These are phyloP conservation scores for Ramazzottius varieornatus DNA, from an alignment of 2,888 invertebrate species.

Conservation along the genomic window DNA sequence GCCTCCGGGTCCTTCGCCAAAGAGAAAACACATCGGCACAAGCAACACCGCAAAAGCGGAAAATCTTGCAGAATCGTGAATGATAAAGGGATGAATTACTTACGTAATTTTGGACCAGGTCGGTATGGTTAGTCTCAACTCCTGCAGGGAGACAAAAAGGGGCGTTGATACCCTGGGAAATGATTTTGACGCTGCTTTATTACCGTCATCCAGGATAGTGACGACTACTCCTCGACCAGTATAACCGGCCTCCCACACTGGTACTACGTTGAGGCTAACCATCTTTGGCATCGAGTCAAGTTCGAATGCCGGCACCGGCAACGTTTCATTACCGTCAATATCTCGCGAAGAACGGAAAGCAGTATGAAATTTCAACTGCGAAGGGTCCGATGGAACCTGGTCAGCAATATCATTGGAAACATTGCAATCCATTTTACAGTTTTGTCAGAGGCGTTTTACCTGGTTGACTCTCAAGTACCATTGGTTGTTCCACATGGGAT, in stretches of 20 bases:
- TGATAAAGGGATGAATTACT: slow-evolving; percentile 9
- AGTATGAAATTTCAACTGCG: too few relatives aligned
- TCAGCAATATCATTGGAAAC: too few relatives aligned
- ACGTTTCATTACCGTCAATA: too few relatives aligned
- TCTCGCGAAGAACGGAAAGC: too few relatives aligned
- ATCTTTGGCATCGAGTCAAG: too few relatives aligned
- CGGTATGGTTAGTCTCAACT: slow-evolving; percentile 22
- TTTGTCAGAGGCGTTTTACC: not conserved
- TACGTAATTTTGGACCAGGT: slow-evolving; percentile 22
- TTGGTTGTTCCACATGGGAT: not conserved
- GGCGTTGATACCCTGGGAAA: not conserved
- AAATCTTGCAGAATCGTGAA: not conserved
- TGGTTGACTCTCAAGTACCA: not conserved
- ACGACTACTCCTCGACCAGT: slow-evolving; percentile 21
- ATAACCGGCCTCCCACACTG: slow-evolving; percentile 21
- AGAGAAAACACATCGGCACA: not conserved
- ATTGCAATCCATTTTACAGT: not conserved
- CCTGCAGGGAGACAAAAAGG: slow-evolving; percentile 8
- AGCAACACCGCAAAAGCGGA: not conserved
- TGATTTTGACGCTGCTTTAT: not conserved
- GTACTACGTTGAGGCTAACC: slow-evolving; percentile 14
- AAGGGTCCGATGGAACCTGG: not conserved
- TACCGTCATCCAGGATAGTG: slow-evolving; percentile 23
- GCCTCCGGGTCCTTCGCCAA: slow-evolving; percentile 19
- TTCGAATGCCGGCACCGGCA: too few relatives aligned